Evolutionary conservation across 1,140 invertebrate genomes (phyloP).

Genomic region (Cepaea nemoralis): DNA sequence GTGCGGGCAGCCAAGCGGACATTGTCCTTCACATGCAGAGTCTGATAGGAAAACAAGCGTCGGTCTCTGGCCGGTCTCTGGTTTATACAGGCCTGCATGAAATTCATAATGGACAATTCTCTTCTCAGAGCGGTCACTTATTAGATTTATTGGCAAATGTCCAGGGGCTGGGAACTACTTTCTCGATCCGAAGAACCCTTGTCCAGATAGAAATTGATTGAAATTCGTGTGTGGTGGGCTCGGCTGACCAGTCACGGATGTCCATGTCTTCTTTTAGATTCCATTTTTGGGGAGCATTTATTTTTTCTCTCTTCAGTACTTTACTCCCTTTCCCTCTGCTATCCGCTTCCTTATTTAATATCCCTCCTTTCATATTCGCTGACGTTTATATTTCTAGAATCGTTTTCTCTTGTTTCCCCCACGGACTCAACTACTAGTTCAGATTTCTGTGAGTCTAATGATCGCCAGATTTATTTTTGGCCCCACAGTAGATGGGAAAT

Average conservation of each 20-base stretch:
- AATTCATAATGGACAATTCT: slow-evolving; percentile 41
- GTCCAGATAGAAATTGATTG: slow-evolving; percentile 41
- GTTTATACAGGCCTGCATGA: slow-evolving; percentile 38
- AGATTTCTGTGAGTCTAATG: too few relatives aligned
- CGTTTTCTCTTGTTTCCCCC: too few relatives aligned
- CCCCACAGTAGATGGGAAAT: too few relatives aligned
- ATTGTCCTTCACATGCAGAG: slow-evolving; percentile 26
- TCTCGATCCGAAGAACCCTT: slow-evolving; percentile 34
- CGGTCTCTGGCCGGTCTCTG: background rate
- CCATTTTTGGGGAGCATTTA: slow-evolving; percentile 14
- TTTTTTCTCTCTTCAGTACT: slow-evolving; percentile 12
- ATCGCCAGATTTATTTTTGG: too few relatives aligned
- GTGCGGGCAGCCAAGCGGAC: slow-evolving; percentile 6
- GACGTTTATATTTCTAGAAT: too few relatives aligned
- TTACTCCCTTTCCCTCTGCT: background rate
- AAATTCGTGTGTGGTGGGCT: slow-evolving; percentile 13
- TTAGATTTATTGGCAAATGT: slow-evolving; percentile 43
- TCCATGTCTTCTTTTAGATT: slow-evolving; percentile 12
- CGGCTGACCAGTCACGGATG: slow-evolving; percentile 17
- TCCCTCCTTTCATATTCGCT: too few relatives aligned
- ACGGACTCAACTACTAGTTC: too few relatives aligned
- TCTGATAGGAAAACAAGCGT: slow-evolving; percentile 17
- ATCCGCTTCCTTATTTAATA: too few relatives aligned
- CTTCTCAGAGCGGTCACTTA: slow-evolving; percentile 30
- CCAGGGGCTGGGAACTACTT: slow-evolving; percentile 2